These are phyloP conservation scores for Thymelicus sylvestris DNA, from an alignment of 2,888 invertebrate genomes.

Conservation along the genomic window DNA sequence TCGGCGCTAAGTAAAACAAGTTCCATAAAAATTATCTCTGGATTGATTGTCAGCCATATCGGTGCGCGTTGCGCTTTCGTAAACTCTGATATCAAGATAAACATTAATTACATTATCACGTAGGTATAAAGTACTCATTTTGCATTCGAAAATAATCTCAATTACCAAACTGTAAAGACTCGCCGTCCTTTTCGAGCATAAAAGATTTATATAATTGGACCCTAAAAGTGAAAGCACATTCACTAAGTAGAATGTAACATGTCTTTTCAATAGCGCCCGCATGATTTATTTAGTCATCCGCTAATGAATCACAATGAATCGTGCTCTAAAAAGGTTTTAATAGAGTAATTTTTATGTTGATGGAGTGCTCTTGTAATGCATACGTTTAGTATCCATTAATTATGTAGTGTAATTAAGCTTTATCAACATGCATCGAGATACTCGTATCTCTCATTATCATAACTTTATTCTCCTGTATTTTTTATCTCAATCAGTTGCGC, in stretches of 20 bases:
- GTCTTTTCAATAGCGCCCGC: constrained; percentile 38
- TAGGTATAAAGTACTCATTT: constrained; percentile 21
- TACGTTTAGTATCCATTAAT: constrained; percentile 13
- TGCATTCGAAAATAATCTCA: constrained; percentile 20
- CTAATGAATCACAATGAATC: constrained; percentile 34
- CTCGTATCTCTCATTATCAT: constrained; percentile 17
- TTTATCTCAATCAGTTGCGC: constrained; percentile 17
- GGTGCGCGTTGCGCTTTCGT: constrained; percentile 43
- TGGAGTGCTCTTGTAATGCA: constrained; percentile 18
- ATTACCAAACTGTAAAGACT: constrained; percentile 9
- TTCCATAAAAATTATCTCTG: constrained; percentile 28
- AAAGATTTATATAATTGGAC: constrained; percentile 33
- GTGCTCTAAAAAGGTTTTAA: constrained; percentile 22
- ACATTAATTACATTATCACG: constrained; percentile 42
- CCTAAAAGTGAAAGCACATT: constrained; percentile 43
- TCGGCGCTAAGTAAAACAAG: constrained; percentile 11
- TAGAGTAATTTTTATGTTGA: constrained; percentile 24
- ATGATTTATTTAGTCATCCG: constrained; percentile 39
- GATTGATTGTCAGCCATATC: constrained; percentile 40
- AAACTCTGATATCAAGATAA: constrained; percentile 45
- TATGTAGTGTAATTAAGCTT: constrained; percentile 9
- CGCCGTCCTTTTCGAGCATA: background rate
- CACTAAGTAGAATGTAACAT: constrained; percentile 31
- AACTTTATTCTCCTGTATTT: constrained; percentile 4
- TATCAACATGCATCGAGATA: constrained; percentile 1